Conservation (phyloP, 1,140 invertebrate species). For the Thrips palmi region DNA sequence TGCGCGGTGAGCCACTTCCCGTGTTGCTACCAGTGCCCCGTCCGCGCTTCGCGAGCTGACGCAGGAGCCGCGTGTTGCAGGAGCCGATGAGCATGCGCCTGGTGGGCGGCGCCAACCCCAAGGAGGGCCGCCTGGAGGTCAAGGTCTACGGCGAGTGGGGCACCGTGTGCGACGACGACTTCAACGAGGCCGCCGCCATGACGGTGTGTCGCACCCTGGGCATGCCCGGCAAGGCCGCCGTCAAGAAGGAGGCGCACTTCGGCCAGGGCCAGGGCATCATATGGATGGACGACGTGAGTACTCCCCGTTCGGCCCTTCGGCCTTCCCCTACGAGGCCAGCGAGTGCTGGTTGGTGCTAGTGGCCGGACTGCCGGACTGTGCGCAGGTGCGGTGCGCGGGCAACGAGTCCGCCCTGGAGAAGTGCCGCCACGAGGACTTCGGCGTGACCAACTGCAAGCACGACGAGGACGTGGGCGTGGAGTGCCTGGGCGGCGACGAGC, state of each 20-base stretch:
- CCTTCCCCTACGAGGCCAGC: no score
- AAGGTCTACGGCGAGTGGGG: conserved; percentile 52
- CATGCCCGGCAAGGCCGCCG: conserved; percentile 32
- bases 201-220: conserved; percentile 45
- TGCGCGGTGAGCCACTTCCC: conserved; percentile 32
- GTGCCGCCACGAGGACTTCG: conserved; percentile 47
- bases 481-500: conserved; percentile 21
- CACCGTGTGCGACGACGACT: conserved; percentile 62
- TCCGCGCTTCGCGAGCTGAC: no score
- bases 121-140: conserved; percentile 50
- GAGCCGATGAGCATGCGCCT: conserved; percentile 37
- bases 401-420: conserved; percentile 41
- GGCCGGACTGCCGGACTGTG: no score
- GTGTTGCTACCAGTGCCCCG: background rate
- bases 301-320: no score
- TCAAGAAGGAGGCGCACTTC: conserved; percentile 23
- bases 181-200: conserved; percentile 39
- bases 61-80: conserved; percentile 19
- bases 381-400: conserved; percentile 46
- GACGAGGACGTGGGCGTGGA: conserved; percentile 54
- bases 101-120: conserved; percentile 30
- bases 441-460: conserved; percentile 50
- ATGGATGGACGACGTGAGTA: conserved; percentile 50
- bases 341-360: no score
- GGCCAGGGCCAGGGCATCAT: conserved; percentile 40